These are phyloP conservation scores for Dolichoris vasculosae DNA, from an alignment of 1,140 invertebrate genomes.

Conservation along the genomic window DNA sequence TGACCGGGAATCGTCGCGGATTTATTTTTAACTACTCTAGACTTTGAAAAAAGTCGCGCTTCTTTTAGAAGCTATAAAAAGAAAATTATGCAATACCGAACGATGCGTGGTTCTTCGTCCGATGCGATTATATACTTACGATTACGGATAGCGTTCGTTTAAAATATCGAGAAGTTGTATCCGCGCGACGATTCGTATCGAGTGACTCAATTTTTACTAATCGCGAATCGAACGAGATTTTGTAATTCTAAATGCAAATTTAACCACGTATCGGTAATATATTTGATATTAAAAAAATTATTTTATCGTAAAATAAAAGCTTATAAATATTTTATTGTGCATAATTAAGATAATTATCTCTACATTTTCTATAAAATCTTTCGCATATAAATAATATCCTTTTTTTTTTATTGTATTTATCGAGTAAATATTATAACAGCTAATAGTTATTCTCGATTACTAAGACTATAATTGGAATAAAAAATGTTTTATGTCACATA, in stretches of 20 bases:
- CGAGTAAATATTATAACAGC: neutral
- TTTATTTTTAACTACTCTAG: slow-evolving; percentile 23
- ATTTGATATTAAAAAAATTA: neutral
- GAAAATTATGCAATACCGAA: neutral
- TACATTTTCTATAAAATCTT: neutral
- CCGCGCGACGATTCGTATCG: neutral
- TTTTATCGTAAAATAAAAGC: neutral
- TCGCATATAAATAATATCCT: neutral
- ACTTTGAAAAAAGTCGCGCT: neutral
- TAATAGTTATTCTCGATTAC: neutral
- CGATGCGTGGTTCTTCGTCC: too few relatives aligned
- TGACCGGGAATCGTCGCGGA: neutral
- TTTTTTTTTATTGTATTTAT: neutral
- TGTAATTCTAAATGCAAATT: neutral
- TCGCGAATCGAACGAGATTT: neutral
- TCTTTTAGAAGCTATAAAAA: slow-evolving; percentile 12
- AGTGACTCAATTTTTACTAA: neutral
- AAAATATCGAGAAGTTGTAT: neutral
- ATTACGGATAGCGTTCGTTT: neutral
- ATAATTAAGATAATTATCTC: neutral
- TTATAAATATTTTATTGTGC: neutral
- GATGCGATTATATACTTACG: neutral
- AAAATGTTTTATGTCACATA: neutral
- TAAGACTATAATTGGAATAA: neutral
- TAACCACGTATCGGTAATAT: neutral